These are phyloP conservation scores for Scolopax bukidnonensis DNA, from an alignment of 2,797 vertebrate genomes.

Conservation along the genomic window DNA sequence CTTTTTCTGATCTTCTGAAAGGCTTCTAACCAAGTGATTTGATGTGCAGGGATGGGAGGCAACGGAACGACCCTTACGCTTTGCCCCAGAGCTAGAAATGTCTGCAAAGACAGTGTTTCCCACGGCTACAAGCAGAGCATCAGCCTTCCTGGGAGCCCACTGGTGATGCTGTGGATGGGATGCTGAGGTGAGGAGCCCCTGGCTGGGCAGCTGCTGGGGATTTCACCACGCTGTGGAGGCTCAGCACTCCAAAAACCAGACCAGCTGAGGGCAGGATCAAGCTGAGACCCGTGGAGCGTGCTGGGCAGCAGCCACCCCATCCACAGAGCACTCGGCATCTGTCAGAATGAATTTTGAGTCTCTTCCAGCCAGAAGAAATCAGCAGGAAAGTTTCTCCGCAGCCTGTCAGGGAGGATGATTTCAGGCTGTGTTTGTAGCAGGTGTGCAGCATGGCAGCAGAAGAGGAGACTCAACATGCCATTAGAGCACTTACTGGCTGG, in stretches of 20 bases:
- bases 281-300: rapidly evolving
- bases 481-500: not conserved
- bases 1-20: not conserved
- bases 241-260: not conserved
- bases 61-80: rapidly evolving
- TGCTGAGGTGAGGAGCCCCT: not conserved
- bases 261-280: not conserved
- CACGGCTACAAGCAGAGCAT: not conserved
- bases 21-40: not conserved
- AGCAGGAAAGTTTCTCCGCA: not conserved
- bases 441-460: not conserved
- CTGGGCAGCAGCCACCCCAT: rapidly evolving
- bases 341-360: not conserved
- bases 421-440: not conserved
- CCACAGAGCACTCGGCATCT: not conserved
- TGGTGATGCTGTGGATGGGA: not conserved
- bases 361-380: not conserved
- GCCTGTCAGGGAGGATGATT: not conserved
- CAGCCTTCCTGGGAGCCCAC: not conserved
- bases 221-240: not conserved
- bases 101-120: not conserved
- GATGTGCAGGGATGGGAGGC: not conserved
- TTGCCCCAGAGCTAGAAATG: not conserved
- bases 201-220: not conserved
- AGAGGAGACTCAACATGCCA: not conserved